Conservation (phyloP, 2,888 invertebrate species). For the Scotopteryx bipunctaria region DNA sequence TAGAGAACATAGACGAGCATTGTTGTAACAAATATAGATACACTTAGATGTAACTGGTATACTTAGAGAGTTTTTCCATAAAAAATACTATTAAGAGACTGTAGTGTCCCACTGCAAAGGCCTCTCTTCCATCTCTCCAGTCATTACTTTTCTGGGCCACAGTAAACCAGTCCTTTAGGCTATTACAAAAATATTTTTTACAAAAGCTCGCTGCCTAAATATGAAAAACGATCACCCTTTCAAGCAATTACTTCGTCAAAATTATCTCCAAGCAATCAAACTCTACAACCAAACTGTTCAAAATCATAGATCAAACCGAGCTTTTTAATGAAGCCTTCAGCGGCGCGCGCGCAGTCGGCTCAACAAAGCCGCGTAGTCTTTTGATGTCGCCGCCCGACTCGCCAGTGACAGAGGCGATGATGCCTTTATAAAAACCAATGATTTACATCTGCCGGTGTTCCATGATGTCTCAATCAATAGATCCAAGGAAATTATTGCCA, state of each 20-base stretch:
- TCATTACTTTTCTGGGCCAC: too few relatives aligned
- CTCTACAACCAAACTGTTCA: slow-evolving; percentile 50
- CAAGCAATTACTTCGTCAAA: slow-evolving; percentile 53
- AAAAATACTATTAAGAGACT: too few relatives aligned
- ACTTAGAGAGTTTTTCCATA: too few relatives aligned
- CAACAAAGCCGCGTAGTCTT: slow-evolving; percentile 55
- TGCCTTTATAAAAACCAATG: slow-evolving; percentile 79
- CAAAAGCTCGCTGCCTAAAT: too few relatives aligned
- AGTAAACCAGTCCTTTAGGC: too few relatives aligned
- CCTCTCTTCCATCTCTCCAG: too few relatives aligned
- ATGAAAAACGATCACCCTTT: slow-evolving; percentile 42
- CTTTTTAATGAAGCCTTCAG: slow-evolving; percentile 71
- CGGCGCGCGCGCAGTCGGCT: slow-evolving; percentile 61
- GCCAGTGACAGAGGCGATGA: slow-evolving; percentile 75
- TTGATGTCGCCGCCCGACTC: slow-evolving; percentile 62
- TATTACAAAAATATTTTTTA: too few relatives aligned
- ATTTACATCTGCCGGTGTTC: slow-evolving; percentile 65
- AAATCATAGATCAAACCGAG: slow-evolving; percentile 58
- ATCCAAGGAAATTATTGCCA: slow-evolving; percentile 33
- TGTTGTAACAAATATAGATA: too few relatives aligned
- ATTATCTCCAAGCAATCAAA: slow-evolving; percentile 50
- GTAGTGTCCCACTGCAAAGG: too few relatives aligned
- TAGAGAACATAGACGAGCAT: too few relatives aligned
- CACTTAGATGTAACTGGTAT: too few relatives aligned
- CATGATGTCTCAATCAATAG: slow-evolving; percentile 45